Evolutionary conservation across 1,140 invertebrate species (phyloP).

Genomic region (Drosophila orosa): DNA sequence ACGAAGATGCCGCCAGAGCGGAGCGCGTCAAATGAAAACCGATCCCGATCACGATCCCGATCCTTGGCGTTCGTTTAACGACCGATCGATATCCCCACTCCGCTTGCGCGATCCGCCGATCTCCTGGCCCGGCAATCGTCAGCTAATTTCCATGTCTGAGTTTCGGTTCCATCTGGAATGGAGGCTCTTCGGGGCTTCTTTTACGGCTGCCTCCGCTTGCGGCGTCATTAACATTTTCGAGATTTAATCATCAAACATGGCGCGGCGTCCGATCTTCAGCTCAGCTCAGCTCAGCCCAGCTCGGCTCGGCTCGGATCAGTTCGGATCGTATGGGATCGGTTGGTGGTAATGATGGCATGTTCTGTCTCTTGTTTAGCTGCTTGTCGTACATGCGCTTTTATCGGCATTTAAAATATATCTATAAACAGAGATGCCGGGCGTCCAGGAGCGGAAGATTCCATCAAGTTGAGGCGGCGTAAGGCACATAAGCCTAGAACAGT

Average conservation of each 20-base stretch:
- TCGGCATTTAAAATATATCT: constrained; percentile 69
- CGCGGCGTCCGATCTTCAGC: constrained; percentile 46
- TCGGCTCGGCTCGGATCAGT: constrained; percentile 4
- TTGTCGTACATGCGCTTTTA: constrained; percentile 83
- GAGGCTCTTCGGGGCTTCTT: constrained; percentile 40
- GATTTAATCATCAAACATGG: constrained; percentile 84
- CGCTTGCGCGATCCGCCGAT: constrained; percentile 1
- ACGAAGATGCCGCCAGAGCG: constrained; percentile 54
- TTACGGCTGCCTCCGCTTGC: constrained; percentile 66
- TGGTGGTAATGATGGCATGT: constrained; percentile 81
- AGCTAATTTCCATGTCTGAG: constrained; percentile 76
- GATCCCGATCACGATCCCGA: constrained; percentile 55
- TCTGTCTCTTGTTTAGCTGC: constrained; percentile 76
- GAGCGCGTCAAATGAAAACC: constrained; percentile 79
- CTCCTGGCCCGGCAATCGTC: constrained; percentile 43
- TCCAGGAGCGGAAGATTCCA: constrained; percentile 32
- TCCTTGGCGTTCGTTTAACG: constrained; percentile 77
- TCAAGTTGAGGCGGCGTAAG: constrained; percentile 48
- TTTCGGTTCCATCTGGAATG: constrained; percentile 49
- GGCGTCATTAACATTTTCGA: constrained; percentile 80
- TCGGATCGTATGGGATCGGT: constrained; percentile 21
- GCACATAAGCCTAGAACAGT: constrained; percentile 26
- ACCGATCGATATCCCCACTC: constrained; percentile 30
- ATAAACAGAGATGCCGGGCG: constrained; percentile 24
- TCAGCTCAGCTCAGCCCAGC: constrained; percentile 14